phyloP scores from a whole-genome alignment of 2,797 vertebrate genomes.

The Phrynocephalus vlangalii region DNA sequence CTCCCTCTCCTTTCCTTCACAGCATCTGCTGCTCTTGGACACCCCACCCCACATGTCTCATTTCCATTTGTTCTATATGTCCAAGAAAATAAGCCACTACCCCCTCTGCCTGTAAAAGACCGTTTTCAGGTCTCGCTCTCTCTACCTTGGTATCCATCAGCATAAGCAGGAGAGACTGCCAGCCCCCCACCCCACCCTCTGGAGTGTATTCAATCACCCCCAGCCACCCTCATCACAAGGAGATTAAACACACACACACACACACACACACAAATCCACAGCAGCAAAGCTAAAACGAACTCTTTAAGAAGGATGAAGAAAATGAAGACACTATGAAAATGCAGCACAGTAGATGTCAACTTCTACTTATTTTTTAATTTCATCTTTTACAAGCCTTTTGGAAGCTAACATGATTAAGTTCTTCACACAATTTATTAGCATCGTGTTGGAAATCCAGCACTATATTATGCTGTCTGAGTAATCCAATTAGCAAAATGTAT shows the following conservation, averaged over 20 bases:
- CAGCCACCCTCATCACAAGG: slow-evolving; percentile 55
- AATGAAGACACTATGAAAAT: slow-evolving; percentile 62
- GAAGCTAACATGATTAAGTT: slow-evolving; percentile 84
- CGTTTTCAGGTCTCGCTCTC: neutral
- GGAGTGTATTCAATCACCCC: neutral
- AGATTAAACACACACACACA: slow-evolving; percentile 63
- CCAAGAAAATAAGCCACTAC: neutral
- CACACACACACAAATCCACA: slow-evolving; percentile 46
- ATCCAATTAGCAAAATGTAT: slow-evolving; percentile 91
- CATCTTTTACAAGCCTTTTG: slow-evolving; percentile 86
- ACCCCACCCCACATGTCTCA: neutral
- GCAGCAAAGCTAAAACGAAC: slow-evolving; percentile 70
- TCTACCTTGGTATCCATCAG: fast-evolving
- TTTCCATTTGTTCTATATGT: neutral
- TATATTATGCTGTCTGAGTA: slow-evolving; percentile 85
- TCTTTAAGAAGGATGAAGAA: slow-evolving; percentile 76
- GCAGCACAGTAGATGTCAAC: slow-evolving; percentile 74
- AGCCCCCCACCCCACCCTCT: neutral
- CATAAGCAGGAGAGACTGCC: neutral
- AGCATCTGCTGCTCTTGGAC: fast-evolving
- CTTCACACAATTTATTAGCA: slow-evolving; percentile 88
- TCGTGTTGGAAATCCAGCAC: slow-evolving; percentile 81
- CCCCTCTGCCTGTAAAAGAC: neutral
- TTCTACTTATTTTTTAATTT: slow-evolving; percentile 85
- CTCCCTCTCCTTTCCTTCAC: fast-evolving